Base-by-base conservation (phyloP, 1,140 invertebrate genomes). In the Lucilia sericata region DNA sequence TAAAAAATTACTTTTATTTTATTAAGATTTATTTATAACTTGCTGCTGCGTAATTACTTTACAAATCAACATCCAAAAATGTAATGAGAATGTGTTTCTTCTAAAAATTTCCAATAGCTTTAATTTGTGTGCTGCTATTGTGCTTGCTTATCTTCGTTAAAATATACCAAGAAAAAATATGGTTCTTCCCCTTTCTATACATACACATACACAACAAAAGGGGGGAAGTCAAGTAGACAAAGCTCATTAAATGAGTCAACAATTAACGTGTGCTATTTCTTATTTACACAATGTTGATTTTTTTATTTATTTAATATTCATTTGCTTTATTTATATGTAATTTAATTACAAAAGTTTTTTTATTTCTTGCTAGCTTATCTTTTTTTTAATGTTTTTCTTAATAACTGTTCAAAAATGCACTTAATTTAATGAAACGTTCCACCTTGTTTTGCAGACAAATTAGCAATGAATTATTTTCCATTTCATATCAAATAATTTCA, bases 1-100 rank as follows among this genome's bases (percentile, higher is more conserved):
- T 13, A n/a, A n/a, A 42, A 55, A 5, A 55, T 7, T 55, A 12
- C 10, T 55, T 55, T 55, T 55, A 55, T 42, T 8, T 42, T 42
- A 8, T 42, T 42, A 42, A 42, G 42, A 42, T 70, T 19, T 70
- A 70, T 13, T 78, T 80, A 42, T 42, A 30, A 30, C 21, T 47
- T 78, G 14, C 13, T 49, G 30, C 82, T 74, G 65, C 82, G 82
- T 82, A 70, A 82, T 82, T 82, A 65, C 55, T 82, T 82, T 13
- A 82, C 51, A 21, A 36, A 14, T 82, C 55, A 82, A 65, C 30
- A n/a, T 8, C n/a, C 30, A 47, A 13, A 70, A 74, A 17, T 70
- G 51, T 51, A 82, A 82, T 82, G 55, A 30, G 19, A 76, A 30
- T 76, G 13, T n/a, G 12, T 78, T 34, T 42, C 21, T 30, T 30